A percentile compares a stretch with the other conserved stretches of the same genome.
Evolutionary conservation across 64 coral and sea anemone genomes (phyloP).

Genomic region (Actinia tenebrosa): DNA sequence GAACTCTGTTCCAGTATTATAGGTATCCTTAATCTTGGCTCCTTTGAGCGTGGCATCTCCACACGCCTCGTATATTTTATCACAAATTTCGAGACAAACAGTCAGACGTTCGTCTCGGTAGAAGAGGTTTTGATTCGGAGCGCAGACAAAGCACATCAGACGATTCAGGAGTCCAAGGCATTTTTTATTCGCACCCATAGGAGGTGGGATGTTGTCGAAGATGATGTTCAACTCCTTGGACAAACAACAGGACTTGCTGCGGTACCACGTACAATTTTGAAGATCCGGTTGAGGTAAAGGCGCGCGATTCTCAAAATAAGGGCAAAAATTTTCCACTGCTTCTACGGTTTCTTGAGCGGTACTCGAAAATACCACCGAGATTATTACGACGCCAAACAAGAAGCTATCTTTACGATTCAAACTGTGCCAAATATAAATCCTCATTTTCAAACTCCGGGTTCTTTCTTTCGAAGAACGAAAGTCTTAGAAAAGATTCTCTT

Average conservation of each 20-base stretch:
- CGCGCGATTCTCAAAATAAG: slow-evolving; percentile 93
- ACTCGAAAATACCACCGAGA: neutral
- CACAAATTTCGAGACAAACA: slow-evolving; percentile 74
- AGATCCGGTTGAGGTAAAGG: slow-evolving; percentile 77
- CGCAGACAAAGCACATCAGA: slow-evolving; percentile 86
- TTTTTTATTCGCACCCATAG: slow-evolving; percentile 50
- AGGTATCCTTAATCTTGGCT: slow-evolving; percentile 49
- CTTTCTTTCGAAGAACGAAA: neutral
- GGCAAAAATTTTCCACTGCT: slow-evolving; percentile 72
- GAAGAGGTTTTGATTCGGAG: slow-evolving; percentile 79
- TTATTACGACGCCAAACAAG: neutral
- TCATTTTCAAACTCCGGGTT: neutral
- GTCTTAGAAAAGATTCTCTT: neutral
- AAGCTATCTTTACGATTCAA: neutral
- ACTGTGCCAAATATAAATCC: neutral
- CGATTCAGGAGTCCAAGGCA: slow-evolving; percentile 64
- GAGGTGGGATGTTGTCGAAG: slow-evolving; percentile 57
- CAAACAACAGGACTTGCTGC: slow-evolving; percentile 72
- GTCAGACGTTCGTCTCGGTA: slow-evolving; percentile 75
- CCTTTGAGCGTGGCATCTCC: slow-evolving; percentile 77
- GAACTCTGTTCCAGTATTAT: slow-evolving; percentile 68
- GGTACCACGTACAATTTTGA: slow-evolving; percentile 95
- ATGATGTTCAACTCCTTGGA: slow-evolving; percentile 71
- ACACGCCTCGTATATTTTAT: slow-evolving; percentile 68
- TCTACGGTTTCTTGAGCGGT: neutral